These are phyloP conservation scores for Nemotelus nigrinus DNA, from an alignment of 2,888 invertebrate species.

Conservation along the genomic window DNA sequence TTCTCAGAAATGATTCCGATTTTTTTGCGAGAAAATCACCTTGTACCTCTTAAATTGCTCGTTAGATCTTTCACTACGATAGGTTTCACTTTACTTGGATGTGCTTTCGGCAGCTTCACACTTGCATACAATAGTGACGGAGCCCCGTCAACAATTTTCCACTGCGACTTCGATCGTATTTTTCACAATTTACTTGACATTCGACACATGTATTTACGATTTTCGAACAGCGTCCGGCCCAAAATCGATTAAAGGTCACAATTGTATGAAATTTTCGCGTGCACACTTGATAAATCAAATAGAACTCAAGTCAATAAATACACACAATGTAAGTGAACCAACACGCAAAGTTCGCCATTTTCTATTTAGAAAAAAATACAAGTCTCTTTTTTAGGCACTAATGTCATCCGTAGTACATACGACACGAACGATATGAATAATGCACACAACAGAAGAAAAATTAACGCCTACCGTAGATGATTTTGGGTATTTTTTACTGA, in stretches of 20 bases:
- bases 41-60: not conserved
- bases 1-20: not conserved
- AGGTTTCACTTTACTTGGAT: conserved; percentile 13
- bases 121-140: conserved; percentile 27
- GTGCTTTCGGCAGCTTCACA: conserved; percentile 11
- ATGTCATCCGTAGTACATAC: conserved; percentile 34
- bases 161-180: conserved; percentile 19
- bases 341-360: conserved; percentile 53
- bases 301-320: conserved; percentile 50
- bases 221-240: not conserved
- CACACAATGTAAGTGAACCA: conserved; percentile 51
- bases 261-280: conserved; percentile 26
- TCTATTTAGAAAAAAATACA: conserved; percentile 48
- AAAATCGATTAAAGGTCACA: not conserved
- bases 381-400: conserved; percentile 43
- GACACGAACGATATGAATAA: not conserved
- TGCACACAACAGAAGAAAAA: conserved; percentile 15
- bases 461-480: conserved; percentile 25
- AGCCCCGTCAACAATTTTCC: conserved; percentile 45
- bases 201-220: not conserved
- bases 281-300: conserved; percentile 14
- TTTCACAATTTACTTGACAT: conserved; percentile 22
- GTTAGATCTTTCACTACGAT: not conserved
- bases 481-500: too few relatives aligned
- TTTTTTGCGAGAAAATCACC: conserved; percentile 2